Evolutionary conservation across 2,888 invertebrate species (phyloP).

Genomic region (Erynnis tages): DNA sequence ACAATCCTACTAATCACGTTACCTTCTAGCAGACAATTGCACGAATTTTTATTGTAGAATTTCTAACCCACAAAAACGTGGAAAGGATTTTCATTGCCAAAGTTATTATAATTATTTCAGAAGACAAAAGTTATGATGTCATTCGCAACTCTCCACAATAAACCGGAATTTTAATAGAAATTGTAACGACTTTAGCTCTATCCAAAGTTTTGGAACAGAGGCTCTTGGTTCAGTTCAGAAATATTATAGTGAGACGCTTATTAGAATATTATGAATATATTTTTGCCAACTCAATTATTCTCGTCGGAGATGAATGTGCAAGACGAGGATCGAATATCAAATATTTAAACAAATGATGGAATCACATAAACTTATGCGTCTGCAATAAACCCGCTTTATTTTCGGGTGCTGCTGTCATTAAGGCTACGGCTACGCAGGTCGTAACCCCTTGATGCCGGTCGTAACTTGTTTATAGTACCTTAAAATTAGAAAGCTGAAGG

Average conservation of each 20-base stretch:
- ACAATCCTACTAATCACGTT: conserved; percentile 60
- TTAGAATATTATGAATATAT: neutral
- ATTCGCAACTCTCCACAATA: conserved; percentile 13
- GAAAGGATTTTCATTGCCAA: too few species aligned
- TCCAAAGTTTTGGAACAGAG: conserved; percentile 8
- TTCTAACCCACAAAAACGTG: conserved; percentile 22
- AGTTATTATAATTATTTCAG: neutral
- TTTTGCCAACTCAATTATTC: neutral
- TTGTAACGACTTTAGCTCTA: conserved; percentile 9
- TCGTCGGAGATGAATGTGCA: neutral
- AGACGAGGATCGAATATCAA: conserved; percentile 7
- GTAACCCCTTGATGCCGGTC: conserved; percentile 72
- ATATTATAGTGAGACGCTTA: too few species aligned
- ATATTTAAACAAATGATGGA: conserved; percentile 31
- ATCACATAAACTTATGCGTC: conserved; percentile 55
- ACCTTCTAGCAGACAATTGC: neutral
- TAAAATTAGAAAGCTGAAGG: conserved; percentile 64
- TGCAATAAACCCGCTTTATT: conserved; percentile 68
- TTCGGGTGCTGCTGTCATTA: conserved; percentile 69
- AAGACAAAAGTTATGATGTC: conserved; percentile 14
- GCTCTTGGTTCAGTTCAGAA: neutral
- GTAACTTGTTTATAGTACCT: conserved; percentile 73
- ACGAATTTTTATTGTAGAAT: neutral
- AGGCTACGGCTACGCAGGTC: conserved; percentile 57
- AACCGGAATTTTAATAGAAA: conserved; percentile 10